These are phyloP conservation scores for Myripristis murdjan DNA, from an alignment of 2,797 vertebrate species.

Conservation along the genomic window DNA sequence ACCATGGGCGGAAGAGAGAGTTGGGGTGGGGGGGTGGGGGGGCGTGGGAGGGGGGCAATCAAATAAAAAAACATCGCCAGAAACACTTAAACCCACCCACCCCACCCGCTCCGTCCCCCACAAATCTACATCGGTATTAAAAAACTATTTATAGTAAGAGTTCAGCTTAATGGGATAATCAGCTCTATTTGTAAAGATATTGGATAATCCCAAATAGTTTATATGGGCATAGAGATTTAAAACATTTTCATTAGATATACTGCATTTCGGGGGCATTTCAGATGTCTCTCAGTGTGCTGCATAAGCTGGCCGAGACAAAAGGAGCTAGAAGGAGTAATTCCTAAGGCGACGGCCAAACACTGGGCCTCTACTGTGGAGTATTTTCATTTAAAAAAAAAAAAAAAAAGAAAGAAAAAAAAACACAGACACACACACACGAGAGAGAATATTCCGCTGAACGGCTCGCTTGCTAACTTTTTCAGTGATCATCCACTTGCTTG, in stretches of 20 bases:
- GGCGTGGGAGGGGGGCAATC: constrained; percentile 49
- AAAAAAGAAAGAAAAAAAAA: too few species aligned
- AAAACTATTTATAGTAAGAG: constrained; percentile 84
- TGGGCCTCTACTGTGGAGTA: constrained; percentile 14
- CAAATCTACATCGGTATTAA: constrained; percentile 86
- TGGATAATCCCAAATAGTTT: constrained; percentile 88
- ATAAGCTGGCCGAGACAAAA: constrained; percentile 65
- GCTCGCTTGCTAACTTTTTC: constrained; percentile 19
- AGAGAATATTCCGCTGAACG: constrained; percentile 17
- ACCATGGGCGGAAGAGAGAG: constrained; percentile 72
- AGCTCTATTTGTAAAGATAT: constrained; percentile 87
- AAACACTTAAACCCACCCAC: constrained; percentile 79
- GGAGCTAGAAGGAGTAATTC: constrained; percentile 41
- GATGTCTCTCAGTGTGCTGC: constrained; percentile 64
- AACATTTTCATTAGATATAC: constrained; percentile 84
- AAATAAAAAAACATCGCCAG: constrained; percentile 73
- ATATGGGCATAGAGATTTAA: constrained; percentile 81
- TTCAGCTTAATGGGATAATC: constrained; percentile 88
- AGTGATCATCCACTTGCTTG: constrained; percentile 4
- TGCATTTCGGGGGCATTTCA: constrained; percentile 72
- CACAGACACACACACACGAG: too few species aligned
- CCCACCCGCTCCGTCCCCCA: constrained; percentile 64
- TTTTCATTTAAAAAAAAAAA: constrained; percentile 7
- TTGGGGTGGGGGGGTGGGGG: constrained; percentile 9
- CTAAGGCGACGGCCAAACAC: constrained; percentile 36